phyloP scores from a whole-genome alignment of 37 sponge, comb jelly and placozoan genomes.

The Tethya wilhelma region DNA sequence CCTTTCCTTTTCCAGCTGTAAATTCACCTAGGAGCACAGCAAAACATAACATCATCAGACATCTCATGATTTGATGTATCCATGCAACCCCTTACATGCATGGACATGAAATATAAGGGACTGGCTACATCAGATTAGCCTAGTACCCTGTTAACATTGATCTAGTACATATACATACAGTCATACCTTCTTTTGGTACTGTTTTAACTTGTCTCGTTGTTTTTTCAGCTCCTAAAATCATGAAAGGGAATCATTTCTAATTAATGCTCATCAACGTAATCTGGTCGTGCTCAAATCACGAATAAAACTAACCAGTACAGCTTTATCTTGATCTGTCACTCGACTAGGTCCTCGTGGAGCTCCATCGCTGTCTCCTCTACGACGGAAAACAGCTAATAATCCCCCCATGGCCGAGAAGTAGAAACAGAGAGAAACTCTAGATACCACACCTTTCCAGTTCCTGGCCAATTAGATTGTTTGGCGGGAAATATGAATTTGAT shows the following conservation, averaged over 20 bases:
- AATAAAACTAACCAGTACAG: constrained; percentile 76
- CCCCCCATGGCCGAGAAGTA: constrained; percentile 24
- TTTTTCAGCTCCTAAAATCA: constrained; percentile 78
- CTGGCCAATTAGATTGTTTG: neutral
- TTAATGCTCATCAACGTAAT: neutral
- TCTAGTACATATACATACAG: too few relatives aligned
- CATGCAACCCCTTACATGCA: neutral
- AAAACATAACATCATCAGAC: neutral
- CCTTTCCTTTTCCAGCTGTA: constrained; percentile 87
- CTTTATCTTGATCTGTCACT: constrained; percentile 92
- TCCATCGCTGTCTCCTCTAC: neutral
- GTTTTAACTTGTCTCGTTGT: constrained; percentile 89
- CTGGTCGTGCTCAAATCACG: neutral
- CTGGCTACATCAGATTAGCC: too few relatives aligned
- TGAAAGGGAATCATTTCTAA: neutral
- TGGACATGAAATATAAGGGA: neutral
- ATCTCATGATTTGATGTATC: neutral
- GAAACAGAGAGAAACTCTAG: neutral
- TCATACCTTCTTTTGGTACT: constrained; percentile 93
- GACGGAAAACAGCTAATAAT: constrained; percentile 16
- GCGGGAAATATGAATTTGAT: neutral
- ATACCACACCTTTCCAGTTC: neutral
- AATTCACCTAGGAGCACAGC: constrained; percentile 40
- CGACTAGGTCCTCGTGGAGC: constrained; percentile 34
- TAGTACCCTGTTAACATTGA: too few relatives aligned